Percentiles rank a stretch among this genome's conserved stretches.
These are phyloP conservation scores for Cirrhinus molitorella DNA, from an alignment of 2,797 vertebrate species.

Conservation along the genomic window DNA sequence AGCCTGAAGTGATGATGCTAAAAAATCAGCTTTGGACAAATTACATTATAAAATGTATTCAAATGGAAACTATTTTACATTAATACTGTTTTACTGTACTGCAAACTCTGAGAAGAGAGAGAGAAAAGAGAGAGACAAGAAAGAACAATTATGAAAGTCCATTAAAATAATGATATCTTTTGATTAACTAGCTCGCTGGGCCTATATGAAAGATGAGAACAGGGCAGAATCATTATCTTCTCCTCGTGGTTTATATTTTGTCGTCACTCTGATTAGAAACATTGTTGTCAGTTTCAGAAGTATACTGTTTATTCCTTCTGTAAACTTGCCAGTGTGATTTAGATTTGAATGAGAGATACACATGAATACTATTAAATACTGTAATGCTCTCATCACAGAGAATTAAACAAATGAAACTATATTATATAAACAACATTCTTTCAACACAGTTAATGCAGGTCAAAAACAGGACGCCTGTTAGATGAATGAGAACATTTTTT, in stretches of 20 bases:
- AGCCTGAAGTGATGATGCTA: not conserved
- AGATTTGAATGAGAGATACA: constrained; percentile 6
- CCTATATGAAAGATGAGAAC: not conserved
- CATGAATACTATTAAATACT: constrained; percentile 5
- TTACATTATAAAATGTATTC: not conserved
- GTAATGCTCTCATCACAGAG: not conserved
- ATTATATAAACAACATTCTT: constrained; percentile 25
- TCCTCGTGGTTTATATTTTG: constrained; percentile 11
- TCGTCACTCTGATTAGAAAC: not conserved
- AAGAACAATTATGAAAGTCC: not conserved
- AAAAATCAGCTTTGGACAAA: not conserved
- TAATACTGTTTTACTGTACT: not conserved
- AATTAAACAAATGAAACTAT: constrained; percentile 26
- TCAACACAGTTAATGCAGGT: not conserved
- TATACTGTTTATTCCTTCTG: constrained; percentile 14
- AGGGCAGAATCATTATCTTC: not conserved
- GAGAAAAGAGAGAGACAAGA: not conserved
- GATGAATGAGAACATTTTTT: not conserved
- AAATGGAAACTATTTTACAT: not conserved
- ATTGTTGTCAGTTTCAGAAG: not conserved
- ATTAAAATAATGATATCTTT: not conserved
- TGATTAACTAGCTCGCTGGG: not conserved
- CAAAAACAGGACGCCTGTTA: not conserved
- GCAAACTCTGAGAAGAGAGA: too few relatives aligned
- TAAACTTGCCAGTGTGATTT: constrained; percentile 27